phyloP scores from a whole-genome alignment of 2,888 invertebrate species.

The Papilio demoleus region DNA sequence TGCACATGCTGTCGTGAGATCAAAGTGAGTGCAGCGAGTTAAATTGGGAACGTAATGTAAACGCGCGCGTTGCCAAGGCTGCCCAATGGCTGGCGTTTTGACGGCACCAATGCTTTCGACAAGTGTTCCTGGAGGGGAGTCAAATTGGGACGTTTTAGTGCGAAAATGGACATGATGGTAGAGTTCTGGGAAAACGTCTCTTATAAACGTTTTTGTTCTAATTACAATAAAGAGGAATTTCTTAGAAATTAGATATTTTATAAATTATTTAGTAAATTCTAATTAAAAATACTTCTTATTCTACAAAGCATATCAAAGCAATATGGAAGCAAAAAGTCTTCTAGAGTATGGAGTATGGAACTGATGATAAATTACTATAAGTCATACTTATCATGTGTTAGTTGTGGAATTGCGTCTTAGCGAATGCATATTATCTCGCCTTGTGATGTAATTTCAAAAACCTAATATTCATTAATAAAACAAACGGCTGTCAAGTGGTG shows the following conservation, averaged over 20 bases:
- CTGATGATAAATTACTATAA: no score
- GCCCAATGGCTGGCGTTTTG: slow-evolving; percentile 50
- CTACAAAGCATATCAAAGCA: no score
- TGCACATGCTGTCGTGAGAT: slow-evolving; percentile 52
- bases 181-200: background rate
- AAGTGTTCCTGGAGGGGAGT: slow-evolving; percentile 42
- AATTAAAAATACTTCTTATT: no score
- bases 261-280: no score
- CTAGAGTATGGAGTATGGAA: no score
- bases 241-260: no score
- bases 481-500: background rate
- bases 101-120: slow-evolving; percentile 54
- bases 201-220: background rate
- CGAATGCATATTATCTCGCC: no score
- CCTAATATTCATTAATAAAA: background rate
- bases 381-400: no score
- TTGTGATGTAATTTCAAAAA: background rate
- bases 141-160: background rate
- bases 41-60: slow-evolving; percentile 62
- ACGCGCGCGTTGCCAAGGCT: slow-evolving; percentile 62
- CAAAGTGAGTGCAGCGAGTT: slow-evolving; percentile 59
- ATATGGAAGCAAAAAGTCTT: no score
- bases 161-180: slow-evolving; percentile 1
- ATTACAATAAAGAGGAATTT: background rate
- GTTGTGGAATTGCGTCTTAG: no score